phyloP scores from a whole-genome alignment of 2,113 vertebrate species.

The Ivindomyrus marchei region DNA sequence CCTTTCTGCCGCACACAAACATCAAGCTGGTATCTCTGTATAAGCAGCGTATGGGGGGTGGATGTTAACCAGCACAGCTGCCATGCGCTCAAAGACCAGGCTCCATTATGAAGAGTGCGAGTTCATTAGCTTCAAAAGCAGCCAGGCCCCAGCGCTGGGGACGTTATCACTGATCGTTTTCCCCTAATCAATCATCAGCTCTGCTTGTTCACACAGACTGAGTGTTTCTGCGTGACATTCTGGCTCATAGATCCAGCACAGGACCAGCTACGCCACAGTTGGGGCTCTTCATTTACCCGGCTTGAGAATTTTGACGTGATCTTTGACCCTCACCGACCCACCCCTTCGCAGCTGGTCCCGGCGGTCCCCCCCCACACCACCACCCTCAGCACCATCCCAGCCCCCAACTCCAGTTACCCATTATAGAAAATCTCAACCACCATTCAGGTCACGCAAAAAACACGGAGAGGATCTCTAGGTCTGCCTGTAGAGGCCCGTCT shows the following conservation, averaged over 20 bases:
- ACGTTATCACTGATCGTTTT: conserved; percentile 39
- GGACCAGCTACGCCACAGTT: conserved; percentile 44
- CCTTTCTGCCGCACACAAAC: neutral
- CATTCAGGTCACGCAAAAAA: neutral
- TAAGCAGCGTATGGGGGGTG: neutral
- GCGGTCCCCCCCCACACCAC: conserved; percentile 24
- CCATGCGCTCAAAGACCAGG: conserved; percentile 34
- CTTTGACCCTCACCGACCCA: conserved; percentile 32
- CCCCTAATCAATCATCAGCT: conserved; percentile 5
- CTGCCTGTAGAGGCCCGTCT: neutral
- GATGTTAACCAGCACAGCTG: conserved; percentile 37
- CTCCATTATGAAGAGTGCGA: conserved; percentile 40
- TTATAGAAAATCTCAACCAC: neutral
- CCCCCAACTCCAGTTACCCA: conserved; percentile 15
- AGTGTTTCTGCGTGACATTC: conserved; percentile 23
- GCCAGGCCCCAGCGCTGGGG: neutral
- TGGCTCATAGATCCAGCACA: conserved; percentile 27
- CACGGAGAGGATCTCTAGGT: neutral
- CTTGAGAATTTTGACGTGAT: conserved; percentile 46
- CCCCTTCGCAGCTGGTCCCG: conserved; percentile 27
- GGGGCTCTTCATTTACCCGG: conserved; percentile 48
- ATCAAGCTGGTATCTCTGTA: conserved; percentile 7
- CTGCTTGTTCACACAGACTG: conserved; percentile 5
- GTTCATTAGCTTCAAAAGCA: neutral
- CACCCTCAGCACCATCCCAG: neutral